Percentiles rank a stretch among this genome's conserved stretches.
Evolutionary conservation across 1,140 invertebrate species (phyloP).

Genomic region (Wiebesia pumilae): DNA sequence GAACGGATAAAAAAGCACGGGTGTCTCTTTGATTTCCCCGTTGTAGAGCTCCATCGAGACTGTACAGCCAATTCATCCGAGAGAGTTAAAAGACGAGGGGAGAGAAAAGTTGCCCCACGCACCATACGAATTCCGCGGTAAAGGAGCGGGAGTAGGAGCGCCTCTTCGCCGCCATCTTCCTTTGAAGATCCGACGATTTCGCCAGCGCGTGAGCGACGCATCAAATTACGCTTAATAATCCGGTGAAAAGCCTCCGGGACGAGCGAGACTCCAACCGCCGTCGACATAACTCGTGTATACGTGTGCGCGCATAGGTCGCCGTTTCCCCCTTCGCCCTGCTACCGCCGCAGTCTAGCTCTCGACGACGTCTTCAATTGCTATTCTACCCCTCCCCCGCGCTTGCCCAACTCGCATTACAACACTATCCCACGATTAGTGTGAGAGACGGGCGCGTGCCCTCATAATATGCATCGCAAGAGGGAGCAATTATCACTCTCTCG

Average conservation of each 20-base stretch:
- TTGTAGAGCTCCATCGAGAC: too few relatives aligned
- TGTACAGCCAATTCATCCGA: too few relatives aligned
- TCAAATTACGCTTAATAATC: constrained; percentile 52
- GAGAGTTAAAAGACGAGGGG: too few relatives aligned
- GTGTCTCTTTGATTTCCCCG: too few relatives aligned
- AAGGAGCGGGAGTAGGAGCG: too few relatives aligned
- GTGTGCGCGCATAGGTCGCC: neutral
- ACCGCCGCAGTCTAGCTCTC: neutral
- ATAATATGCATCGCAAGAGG: constrained; percentile 14
- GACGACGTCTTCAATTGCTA: constrained; percentile 19
- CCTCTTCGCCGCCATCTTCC: neutral
- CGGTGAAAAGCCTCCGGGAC: constrained; percentile 31
- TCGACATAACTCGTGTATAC: neutral
- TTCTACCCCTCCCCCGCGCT: neutral
- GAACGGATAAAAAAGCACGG: too few relatives aligned
- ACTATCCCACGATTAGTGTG: constrained; percentile 28
- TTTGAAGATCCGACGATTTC: neutral
- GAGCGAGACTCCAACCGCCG: too few relatives aligned
- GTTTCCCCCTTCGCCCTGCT: constrained; percentile 4
- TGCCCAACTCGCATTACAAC: neutral
- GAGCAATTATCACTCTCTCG: constrained; percentile 43
- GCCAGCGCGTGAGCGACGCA: constrained; percentile 2
- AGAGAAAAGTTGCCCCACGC: too few relatives aligned
- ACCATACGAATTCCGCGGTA: too few relatives aligned
- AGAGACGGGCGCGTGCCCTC: constrained; percentile 23